Conservation (phyloP, 2,797 vertebrate genomes). For the Rhinella marina region DNA sequence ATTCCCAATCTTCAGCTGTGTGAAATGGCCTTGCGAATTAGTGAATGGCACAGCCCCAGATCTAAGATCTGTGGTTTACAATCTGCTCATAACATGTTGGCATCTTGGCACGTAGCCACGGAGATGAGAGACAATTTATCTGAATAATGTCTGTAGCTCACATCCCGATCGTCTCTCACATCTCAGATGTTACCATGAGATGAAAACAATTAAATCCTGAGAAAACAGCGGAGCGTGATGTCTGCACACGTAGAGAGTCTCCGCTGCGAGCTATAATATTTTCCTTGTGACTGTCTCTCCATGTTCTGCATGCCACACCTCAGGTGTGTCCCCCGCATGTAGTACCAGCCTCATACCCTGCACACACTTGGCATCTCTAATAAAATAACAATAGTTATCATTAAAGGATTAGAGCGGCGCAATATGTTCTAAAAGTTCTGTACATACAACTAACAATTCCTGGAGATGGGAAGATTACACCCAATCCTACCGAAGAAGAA, state of each 20-base stretch:
- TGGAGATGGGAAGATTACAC: neutral
- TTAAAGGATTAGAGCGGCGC: neutral
- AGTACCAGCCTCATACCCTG: neutral
- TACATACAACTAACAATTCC: neutral
- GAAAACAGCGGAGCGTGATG: neutral
- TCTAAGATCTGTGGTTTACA: too few species aligned
- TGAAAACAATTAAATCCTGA: neutral
- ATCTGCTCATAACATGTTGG: too few species aligned
- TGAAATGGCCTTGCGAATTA: too few species aligned
- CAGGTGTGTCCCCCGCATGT: conserved; percentile 25
- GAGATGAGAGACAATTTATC: neutral
- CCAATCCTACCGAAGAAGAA: neutral
- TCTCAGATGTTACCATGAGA: neutral
- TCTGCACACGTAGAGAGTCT: conserved; percentile 23
- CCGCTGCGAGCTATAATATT: conserved; percentile 31
- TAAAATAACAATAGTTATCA: conserved; percentile 25
- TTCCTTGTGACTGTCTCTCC: conserved; percentile 20
- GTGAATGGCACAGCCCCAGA: too few species aligned
- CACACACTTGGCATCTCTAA: neutral
- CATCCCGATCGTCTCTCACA: neutral
- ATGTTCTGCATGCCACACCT: conserved; percentile 19
- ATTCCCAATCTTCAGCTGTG: too few species aligned
- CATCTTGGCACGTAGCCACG: too few species aligned
- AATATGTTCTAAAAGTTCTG: neutral
- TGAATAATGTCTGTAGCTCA: neutral